Percentiles rank a stretch among this genome's conserved stretches.
phyloP scores from a whole-genome alignment of 2,113 vertebrate species.

The Ictalurus furcatus region DNA sequence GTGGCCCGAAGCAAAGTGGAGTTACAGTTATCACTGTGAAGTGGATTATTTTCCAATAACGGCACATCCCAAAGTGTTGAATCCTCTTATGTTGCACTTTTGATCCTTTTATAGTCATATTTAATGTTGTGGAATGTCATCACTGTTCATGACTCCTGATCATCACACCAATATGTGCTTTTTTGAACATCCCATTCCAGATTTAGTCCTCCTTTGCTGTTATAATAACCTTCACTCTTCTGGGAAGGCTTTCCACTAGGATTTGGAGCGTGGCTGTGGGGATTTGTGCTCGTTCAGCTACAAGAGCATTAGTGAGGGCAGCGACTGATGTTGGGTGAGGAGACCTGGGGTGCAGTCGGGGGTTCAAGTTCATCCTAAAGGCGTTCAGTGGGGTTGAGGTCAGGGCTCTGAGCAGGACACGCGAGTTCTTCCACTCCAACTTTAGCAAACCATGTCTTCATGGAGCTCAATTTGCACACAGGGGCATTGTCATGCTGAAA shows the following conservation, averaged over 20 bases:
- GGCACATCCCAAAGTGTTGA: background rate
- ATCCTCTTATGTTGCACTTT: background rate
- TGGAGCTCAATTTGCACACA: background rate
- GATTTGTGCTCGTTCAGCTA: background rate
- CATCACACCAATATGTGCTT: background rate
- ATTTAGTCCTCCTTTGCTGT: background rate
- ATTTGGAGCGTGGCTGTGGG: background rate
- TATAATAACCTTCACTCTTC: background rate
- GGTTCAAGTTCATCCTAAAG: background rate
- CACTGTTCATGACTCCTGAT: background rate
- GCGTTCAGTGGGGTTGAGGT: background rate
- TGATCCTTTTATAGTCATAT: background rate
- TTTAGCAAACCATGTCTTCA: background rate
- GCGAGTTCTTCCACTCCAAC: background rate
- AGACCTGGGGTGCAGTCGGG: background rate
- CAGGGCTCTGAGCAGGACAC: background rate
- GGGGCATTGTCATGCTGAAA: background rate
- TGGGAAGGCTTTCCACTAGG: background rate
- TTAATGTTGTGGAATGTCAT: background rate
- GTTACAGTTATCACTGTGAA: background rate
- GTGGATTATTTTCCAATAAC: background rate
- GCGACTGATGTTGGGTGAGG: no score
- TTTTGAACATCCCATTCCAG: background rate
- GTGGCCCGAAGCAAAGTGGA: background rate
- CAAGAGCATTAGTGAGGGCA: background rate